Evolutionary conservation across 2,888 invertebrate species (phyloP).

Genomic region (Brachyptera risi): DNA sequence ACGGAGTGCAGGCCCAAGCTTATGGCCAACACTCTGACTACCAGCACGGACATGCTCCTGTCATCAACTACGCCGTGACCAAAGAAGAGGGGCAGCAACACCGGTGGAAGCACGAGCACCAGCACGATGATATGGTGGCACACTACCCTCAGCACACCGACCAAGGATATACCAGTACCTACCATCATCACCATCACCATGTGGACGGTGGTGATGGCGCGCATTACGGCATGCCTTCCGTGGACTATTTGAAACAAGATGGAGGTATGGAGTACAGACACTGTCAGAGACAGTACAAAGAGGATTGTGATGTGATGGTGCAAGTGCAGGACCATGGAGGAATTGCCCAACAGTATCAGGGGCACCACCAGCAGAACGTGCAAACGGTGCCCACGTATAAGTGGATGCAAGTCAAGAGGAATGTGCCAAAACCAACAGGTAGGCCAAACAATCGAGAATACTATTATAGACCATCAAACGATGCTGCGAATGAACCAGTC

Average conservation of each 20-base stretch:
- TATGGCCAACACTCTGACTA: constrained; percentile 11
- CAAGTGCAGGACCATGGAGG: background rate
- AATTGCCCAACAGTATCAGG: constrained; percentile 33
- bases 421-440: constrained; percentile 91
- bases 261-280: constrained; percentile 6
- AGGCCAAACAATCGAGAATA: constrained; percentile 47
- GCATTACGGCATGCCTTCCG: background rate
- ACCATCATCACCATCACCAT: constrained; percentile 24
- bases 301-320: constrained; percentile 15
- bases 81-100: constrained; percentile 35
- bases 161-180: constrained; percentile 42
- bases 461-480: too few species aligned
- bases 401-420: constrained; percentile 99
- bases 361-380: constrained; percentile 42
- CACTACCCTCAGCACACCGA: constrained; percentile 41
- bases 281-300: constrained; percentile 14
- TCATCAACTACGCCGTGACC: constrained; percentile 37
- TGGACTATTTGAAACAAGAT: constrained; percentile 6
- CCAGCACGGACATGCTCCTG: constrained; percentile 28
- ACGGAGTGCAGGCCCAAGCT: constrained; percentile 55
- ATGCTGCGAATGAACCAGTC: too few species aligned
- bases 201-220: background rate
- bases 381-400: constrained; percentile 85
- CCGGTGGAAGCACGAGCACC: background rate
- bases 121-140: constrained; percentile 32